Evolutionary conservation across 2,113 vertebrate genomes (phyloP).

Genomic region (Gobiocypris rarus): DNA sequence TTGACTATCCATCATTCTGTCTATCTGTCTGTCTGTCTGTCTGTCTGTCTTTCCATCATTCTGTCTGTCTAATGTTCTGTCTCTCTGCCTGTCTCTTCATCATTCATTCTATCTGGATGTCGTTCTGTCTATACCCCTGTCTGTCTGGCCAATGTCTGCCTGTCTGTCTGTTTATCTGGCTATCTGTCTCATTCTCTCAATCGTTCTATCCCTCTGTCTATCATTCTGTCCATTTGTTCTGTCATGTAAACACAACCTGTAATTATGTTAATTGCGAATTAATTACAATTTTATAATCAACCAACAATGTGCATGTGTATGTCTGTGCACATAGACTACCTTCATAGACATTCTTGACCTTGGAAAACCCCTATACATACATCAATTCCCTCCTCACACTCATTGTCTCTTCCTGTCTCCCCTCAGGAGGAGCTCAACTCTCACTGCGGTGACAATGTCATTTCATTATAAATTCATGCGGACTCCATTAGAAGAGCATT

Average conservation of each 20-base stretch:
- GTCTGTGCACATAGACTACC: neutral
- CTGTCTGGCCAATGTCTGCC: neutral
- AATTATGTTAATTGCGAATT: neutral
- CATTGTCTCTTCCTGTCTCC: neutral
- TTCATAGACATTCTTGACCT: neutral
- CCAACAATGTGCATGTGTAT: neutral
- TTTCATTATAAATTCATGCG: conserved; percentile 26
- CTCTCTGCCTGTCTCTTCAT: neutral
- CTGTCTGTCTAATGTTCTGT: neutral
- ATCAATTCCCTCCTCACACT: neutral
- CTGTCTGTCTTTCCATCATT: neutral
- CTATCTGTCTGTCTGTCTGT: neutral
- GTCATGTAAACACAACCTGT: neutral
- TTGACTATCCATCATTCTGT: neutral
- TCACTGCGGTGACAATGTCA: conserved; percentile 9
- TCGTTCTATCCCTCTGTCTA: neutral
- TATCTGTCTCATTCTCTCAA: neutral
- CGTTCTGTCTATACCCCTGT: neutral
- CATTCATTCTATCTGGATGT: neutral
- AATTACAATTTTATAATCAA: neutral
- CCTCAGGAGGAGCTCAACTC: neutral
- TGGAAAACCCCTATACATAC: neutral
- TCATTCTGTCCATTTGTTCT: neutral
- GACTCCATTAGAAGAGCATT: conserved; percentile 16
- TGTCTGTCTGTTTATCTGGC: neutral